These are phyloP conservation scores for Bellardia pandia DNA, from an alignment of 2,888 invertebrate species.

Conservation along the genomic window DNA sequence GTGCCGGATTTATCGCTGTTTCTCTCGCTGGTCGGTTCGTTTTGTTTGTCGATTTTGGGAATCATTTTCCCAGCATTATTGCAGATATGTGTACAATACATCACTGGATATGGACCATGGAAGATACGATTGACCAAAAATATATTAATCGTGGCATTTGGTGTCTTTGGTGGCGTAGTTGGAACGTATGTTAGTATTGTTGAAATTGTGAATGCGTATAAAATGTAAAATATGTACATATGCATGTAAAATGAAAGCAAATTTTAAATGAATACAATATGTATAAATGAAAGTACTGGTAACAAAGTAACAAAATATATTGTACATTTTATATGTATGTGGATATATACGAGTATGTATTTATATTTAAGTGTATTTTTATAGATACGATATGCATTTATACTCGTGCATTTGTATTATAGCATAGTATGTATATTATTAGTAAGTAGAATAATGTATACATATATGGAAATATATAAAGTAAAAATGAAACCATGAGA, in stretches of 20 bases:
- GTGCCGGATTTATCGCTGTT: slow-evolving; percentile 95
- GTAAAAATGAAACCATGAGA: slow-evolving; percentile 4
- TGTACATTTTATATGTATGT: slow-evolving; percentile 1
- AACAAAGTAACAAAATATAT: not conserved
- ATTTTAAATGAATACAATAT: not conserved
- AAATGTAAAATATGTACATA: slow-evolving; percentile 42
- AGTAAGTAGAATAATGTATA: not conserved
- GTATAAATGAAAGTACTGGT: slow-evolving; percentile 10
- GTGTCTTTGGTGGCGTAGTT: slow-evolving; percentile 90
- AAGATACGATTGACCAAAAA: slow-evolving; percentile 91
- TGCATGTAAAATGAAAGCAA: slow-evolving; percentile 13
- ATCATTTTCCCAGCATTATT: slow-evolving; percentile 96
- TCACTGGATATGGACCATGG: slow-evolving; percentile 87
- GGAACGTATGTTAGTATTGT: slow-evolving; percentile 86
- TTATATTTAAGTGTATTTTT: slow-evolving; percentile 24
- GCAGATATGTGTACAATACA: slow-evolving; percentile 90
- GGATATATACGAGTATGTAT: not conserved
- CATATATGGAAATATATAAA: not conserved
- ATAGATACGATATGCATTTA: not conserved
- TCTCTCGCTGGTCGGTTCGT: slow-evolving; percentile 96
- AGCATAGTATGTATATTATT: not conserved
- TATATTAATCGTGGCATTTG: slow-evolving; percentile 88
- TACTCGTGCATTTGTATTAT: not conserved
- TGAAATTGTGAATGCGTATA: slow-evolving; percentile 79
- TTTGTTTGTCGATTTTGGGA: slow-evolving; percentile 95